A percentile compares a stretch with the other conserved stretches of the same genome.
Evolutionary conservation across 2,113 vertebrate species (phyloP).

Genomic region (Lepisosteus oculatus): DNA sequence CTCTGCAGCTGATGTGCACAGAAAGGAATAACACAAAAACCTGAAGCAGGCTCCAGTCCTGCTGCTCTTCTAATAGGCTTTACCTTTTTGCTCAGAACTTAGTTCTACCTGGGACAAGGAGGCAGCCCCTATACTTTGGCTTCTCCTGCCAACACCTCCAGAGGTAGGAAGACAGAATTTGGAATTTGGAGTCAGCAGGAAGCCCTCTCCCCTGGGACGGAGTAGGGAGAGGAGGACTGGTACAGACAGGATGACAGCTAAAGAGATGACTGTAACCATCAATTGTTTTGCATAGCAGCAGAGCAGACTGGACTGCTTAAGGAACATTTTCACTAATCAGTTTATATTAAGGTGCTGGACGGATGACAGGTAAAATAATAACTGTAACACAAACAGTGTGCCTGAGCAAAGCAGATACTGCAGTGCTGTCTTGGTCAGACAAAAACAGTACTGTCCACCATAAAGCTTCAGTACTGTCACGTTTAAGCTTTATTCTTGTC

Average conservation of each 20-base stretch:
- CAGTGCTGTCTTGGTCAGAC: background rate
- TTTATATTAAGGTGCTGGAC: constrained; percentile 26
- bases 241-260: constrained; percentile 50
- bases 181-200: constrained; percentile 48
- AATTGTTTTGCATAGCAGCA: constrained; percentile 50
- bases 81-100: constrained; percentile 39
- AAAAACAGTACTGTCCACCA: too few relatives aligned
- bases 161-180: constrained; percentile 34
- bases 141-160: constrained; percentile 40
- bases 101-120: constrained; percentile 55
- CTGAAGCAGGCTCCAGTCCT: constrained; percentile 23
- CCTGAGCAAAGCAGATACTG: constrained; percentile 1
- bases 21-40: constrained; percentile 38
- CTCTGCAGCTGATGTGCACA: constrained; percentile 27
- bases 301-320: constrained; percentile 36
- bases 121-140: constrained; percentile 16
- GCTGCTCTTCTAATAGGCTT: constrained; percentile 23
- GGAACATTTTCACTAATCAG: constrained; percentile 45
- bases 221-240: constrained; percentile 16
- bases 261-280: constrained; percentile 53
- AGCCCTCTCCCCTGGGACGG: constrained; percentile 31
- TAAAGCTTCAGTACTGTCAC: too few relatives aligned
- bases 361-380: background rate
- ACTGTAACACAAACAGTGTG: background rate
- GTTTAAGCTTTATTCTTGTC: too few relatives aligned